Percentiles rank a stretch among this genome's conserved stretches.
Evolutionary conservation across 2,888 invertebrate species (phyloP).

Genomic region (Ormyrus nitidulus): DNA sequence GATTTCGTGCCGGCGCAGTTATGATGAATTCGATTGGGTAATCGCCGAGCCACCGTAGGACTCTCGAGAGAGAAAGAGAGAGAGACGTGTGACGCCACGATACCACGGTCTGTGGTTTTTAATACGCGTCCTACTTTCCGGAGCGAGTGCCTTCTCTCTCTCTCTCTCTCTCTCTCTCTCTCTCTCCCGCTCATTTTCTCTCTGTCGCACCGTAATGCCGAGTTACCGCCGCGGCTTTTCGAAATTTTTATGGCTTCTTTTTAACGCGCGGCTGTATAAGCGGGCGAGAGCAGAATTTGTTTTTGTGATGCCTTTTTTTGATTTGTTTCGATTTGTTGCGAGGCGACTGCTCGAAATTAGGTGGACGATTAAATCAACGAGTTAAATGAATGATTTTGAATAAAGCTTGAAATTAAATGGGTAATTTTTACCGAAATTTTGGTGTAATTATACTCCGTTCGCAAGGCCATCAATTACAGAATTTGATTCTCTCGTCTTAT

Average conservation of each 20-base stretch:
- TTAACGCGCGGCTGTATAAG: background rate
- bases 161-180: constrained; percentile 55
- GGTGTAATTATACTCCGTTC: no score
- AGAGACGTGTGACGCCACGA: constrained; percentile 66
- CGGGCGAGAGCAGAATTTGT: background rate
- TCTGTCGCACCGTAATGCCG: background rate
- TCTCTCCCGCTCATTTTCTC: constrained; percentile 21
- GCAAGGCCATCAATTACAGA: no score
- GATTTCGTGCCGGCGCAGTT: constrained; percentile 66
- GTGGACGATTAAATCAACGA: no score
- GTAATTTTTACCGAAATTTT: no score
- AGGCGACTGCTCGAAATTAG: no score
- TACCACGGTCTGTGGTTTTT: constrained; percentile 73
- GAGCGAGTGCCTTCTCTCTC: constrained; percentile 59
- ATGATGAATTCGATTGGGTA: constrained; percentile 75
- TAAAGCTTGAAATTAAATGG: no score
- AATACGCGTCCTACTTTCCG: constrained; percentile 76
- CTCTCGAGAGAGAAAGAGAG: constrained; percentile 40
- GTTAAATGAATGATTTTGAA: no score
- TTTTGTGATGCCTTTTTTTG: no score
- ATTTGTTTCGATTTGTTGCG: no score
- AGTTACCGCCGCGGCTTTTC: constrained; percentile 20
- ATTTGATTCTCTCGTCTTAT: no score
- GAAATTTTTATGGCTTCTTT: constrained; percentile 31
- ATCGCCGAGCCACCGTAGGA: constrained; percentile 52